A percentile compares a stretch with the other conserved stretches of the same genome.
phyloP scores from a whole-genome alignment of 2,888 invertebrate genomes.

The Stenoptilia bipunctidactyla region DNA sequence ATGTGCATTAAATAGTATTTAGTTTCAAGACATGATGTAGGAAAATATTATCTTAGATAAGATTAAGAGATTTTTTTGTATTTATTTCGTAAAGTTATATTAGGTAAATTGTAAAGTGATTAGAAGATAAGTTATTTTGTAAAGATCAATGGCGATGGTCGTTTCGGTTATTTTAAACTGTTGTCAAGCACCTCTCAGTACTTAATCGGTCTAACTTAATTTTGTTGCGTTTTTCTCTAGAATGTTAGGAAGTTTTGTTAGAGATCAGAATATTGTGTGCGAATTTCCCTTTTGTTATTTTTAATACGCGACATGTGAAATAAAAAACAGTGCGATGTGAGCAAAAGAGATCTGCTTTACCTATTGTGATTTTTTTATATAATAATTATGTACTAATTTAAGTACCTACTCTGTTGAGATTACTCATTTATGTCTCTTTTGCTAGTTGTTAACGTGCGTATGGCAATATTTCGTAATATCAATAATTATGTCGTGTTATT shows the following conservation, averaged over 20 bases:
- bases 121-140: conserved; percentile 57
- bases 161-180: conserved; percentile 42
- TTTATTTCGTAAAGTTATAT: conserved; percentile 70
- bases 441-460: conserved; percentile 33
- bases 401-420: conserved; percentile 60
- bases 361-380: conserved; percentile 46
- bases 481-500: conserved; percentile 41
- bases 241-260: conserved; percentile 1
- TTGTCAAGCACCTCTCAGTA: conserved; percentile 46
- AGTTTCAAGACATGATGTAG: conserved; percentile 67
- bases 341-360: conserved; percentile 56
- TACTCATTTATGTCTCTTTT: conserved; percentile 37
- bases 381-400: conserved; percentile 31
- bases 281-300: conserved; percentile 6
- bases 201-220: conserved; percentile 56
- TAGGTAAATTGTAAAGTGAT: conserved; percentile 69
- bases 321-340: conserved; percentile 17
- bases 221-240: conserved; percentile 19
- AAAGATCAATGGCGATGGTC: conserved; percentile 63
- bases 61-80: conserved; percentile 67
- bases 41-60: conserved; percentile 62
- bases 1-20: conserved; percentile 62
- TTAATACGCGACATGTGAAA: background rate
- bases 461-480: conserved; percentile 37
- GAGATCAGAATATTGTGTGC: conserved; percentile 5